phyloP scores from a whole-genome alignment of 2,113 vertebrate species.

The Scolopax mira region DNA sequence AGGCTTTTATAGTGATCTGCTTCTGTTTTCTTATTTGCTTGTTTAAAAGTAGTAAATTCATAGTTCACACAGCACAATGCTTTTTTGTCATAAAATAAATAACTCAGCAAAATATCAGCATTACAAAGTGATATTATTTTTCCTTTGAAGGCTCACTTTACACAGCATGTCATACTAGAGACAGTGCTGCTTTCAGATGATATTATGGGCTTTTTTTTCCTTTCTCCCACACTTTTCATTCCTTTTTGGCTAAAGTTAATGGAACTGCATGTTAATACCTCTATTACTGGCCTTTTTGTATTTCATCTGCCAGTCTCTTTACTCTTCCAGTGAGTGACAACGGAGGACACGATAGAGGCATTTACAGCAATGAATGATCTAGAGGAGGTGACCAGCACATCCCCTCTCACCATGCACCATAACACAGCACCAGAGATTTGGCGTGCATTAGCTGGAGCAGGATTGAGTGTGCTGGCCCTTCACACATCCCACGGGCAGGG shows the following conservation, averaged over 20 bases:
- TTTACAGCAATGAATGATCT: neutral
- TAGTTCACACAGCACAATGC: conserved; percentile 27
- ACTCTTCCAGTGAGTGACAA: neutral
- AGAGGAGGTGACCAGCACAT: neutral
- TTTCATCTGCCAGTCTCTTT: neutral
- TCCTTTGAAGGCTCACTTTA: conserved; percentile 62
- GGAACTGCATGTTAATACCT: neutral
- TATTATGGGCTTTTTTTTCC: neutral
- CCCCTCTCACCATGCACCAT: neutral
- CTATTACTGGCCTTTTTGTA: neutral
- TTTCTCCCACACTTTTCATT: neutral
- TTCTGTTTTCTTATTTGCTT: conserved; percentile 34
- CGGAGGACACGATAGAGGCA: neutral
- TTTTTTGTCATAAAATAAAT: conserved; percentile 46
- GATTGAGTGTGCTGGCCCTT: neutral
- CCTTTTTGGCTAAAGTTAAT: conserved; percentile 13
- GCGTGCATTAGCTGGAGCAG: neutral
- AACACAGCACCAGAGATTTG: neutral
- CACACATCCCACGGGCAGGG: rapidly evolving
- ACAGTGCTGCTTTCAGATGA: conserved; percentile 29
- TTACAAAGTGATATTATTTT: conserved; percentile 42
- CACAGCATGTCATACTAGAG: neutral
- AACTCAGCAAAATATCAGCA: conserved; percentile 55
- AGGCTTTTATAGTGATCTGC: neutral
- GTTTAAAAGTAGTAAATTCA: conserved; percentile 25